Conservation (phyloP, 2,113 vertebrate genomes). For the Promerops cafer region DNA sequence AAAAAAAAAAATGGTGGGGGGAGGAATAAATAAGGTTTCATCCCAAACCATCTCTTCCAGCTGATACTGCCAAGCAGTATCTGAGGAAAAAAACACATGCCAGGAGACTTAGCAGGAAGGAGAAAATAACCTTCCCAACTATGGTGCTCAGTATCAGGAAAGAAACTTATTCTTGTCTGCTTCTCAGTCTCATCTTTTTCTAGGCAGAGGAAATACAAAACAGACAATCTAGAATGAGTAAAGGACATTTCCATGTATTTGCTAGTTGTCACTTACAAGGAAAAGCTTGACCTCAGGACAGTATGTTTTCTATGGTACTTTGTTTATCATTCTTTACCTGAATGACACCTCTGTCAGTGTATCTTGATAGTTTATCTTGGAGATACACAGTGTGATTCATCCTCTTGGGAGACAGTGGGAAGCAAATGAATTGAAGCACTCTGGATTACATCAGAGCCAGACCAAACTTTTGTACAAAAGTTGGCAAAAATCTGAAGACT, state of each 20-base stretch:
- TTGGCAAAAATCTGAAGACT: background rate
- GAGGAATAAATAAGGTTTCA: background rate
- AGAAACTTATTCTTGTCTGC: background rate
- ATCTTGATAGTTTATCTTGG: background rate
- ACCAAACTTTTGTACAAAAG: background rate
- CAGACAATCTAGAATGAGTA: background rate
- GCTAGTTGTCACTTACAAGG: background rate
- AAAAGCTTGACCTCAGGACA: background rate
- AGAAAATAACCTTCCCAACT: background rate
- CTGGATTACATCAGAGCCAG: background rate
- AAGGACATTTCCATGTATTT: background rate
- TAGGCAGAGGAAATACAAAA: background rate
- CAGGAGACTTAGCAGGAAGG: background rate
- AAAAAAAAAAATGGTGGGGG: too few species aligned
- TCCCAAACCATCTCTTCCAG: background rate
- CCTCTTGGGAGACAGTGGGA: background rate
- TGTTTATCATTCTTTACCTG: background rate
- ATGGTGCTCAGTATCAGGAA: background rate
- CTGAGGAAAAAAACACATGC: background rate
- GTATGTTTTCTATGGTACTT: background rate
- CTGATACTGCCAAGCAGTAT: background rate
- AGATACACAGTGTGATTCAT: background rate
- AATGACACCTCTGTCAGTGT: background rate
- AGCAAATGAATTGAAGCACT: background rate
- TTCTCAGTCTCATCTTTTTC: background rate